A percentile compares a stretch with the other conserved stretches of the same genome.
Evolutionary conservation across 2,888 invertebrate genomes (phyloP).

Genomic region (Herminia tarsipennalis): DNA sequence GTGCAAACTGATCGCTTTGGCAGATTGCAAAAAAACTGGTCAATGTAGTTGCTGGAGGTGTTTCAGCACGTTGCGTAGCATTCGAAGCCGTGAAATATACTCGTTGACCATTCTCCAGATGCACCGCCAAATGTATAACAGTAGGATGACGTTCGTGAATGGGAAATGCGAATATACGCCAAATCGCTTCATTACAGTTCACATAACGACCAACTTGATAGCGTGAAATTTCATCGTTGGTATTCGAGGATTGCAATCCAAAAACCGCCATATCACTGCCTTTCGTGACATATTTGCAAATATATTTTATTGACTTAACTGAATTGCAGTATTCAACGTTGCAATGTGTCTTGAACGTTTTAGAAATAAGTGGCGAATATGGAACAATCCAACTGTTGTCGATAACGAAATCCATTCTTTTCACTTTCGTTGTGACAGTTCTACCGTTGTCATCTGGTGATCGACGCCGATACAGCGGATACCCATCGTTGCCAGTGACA

Average conservation of each 20-base stretch:
- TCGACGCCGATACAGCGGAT: slow-evolving; percentile 20
- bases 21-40: slow-evolving; percentile 39
- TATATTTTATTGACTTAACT: no score
- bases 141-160: slow-evolving; percentile 35
- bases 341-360: slow-evolving; percentile 39
- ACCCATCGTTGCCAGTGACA: slow-evolving; percentile 26
- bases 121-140: slow-evolving; percentile 22
- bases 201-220: slow-evolving; percentile 43
- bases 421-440: slow-evolving; percentile 19
- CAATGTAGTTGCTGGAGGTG: slow-evolving; percentile 34
- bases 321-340: slow-evolving; percentile 22
- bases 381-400: slow-evolving; percentile 43
- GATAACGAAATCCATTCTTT: slow-evolving; percentile 16
- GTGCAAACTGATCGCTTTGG: slow-evolving; percentile 38
- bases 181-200: slow-evolving; percentile 40
- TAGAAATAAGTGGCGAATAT: slow-evolving; percentile 40
- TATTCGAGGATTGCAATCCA: slow-evolving; percentile 12
- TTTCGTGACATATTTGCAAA: slow-evolving; percentile 31
- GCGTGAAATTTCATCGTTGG: slow-evolving; percentile 35
- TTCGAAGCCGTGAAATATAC: slow-evolving; percentile 23
- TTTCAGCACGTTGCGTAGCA: slow-evolving; percentile 29
- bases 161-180: slow-evolving; percentile 35
- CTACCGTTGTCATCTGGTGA: slow-evolving; percentile 24
- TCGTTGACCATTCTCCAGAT: slow-evolving; percentile 29
- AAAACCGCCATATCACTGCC: slow-evolving; percentile 36